phyloP scores from a whole-genome alignment of 2,888 invertebrate species.

The Caenorhabditis sp. region DNA sequence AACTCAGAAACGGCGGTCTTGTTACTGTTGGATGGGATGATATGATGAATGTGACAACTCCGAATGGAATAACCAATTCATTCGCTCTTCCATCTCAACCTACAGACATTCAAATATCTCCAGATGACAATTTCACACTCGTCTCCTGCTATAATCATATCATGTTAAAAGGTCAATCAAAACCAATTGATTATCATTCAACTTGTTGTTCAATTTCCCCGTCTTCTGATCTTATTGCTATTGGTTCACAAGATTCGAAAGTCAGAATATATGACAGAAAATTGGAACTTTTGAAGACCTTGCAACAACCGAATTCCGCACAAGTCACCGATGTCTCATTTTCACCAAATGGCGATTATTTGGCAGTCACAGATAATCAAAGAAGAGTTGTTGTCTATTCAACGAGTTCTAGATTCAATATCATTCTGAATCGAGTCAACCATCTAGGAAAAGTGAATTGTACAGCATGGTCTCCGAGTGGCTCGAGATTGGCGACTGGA shows the following conservation, averaged over 20 bases:
- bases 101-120: constrained; percentile 54
- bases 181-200: constrained; percentile 79
- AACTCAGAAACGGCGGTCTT: constrained; percentile 75
- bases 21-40: constrained; percentile 94
- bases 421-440: constrained; percentile 53
- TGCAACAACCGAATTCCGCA: constrained; percentile 77
- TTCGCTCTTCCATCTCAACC: constrained; percentile 66
- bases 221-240: constrained; percentile 82
- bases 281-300: neutral
- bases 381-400: constrained; percentile 72
- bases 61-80: constrained; percentile 9
- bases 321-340: constrained; percentile 86
- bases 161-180: constrained; percentile 18
- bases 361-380: constrained; percentile 89
- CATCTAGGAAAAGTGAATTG: constrained; percentile 79
- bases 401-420: neutral
- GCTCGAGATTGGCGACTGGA: constrained; percentile 86
- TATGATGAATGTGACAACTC: constrained; percentile 75
- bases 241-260: constrained; percentile 80
- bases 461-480: constrained; percentile 60
- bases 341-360: constrained; percentile 86
- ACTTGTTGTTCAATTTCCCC: constrained; percentile 83
- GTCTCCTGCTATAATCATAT: constrained; percentile 80
- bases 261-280: constrained; percentile 78
- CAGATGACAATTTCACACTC: constrained; percentile 76